Percentiles rank a stretch among this genome's conserved stretches.
These are phyloP conservation scores for Dryomyza anilis DNA, from an alignment of 2,888 invertebrate species.

Conservation along the genomic window DNA sequence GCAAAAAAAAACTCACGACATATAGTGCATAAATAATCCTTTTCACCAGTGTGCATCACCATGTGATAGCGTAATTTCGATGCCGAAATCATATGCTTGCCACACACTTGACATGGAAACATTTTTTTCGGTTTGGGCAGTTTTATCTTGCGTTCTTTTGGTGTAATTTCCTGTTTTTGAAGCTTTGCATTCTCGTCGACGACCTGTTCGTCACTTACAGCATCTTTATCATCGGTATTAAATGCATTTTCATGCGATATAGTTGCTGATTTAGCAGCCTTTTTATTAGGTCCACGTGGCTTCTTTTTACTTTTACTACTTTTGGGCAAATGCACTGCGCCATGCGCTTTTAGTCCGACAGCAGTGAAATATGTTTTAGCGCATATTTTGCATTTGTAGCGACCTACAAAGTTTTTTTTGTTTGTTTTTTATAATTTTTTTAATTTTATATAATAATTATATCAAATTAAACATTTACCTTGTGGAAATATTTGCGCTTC, in stretches of 20 bases:
- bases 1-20: constrained; percentile 44
- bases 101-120: constrained; percentile 45
- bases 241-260: no score
- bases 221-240: neutral
- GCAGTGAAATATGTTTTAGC: constrained; percentile 45
- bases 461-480: constrained; percentile 30
- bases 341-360: constrained; percentile 44
- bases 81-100: constrained; percentile 44
- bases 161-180: constrained; percentile 13
- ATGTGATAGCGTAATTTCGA: constrained; percentile 47
- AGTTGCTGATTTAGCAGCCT: neutral
- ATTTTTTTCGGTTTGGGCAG: constrained; percentile 43
- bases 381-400: constrained; percentile 45
- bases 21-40: constrained; percentile 46
- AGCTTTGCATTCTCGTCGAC: no score
- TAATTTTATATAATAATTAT: neutral
- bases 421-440: neutral
- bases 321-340: constrained; percentile 40
- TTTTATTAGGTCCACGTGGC: constrained; percentile 36
- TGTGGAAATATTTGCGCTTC: constrained; percentile 45
- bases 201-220: neutral
- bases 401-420: no score
- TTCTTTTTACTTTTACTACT: constrained; percentile 33
- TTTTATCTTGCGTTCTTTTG: constrained; percentile 34
- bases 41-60: constrained; percentile 51